phyloP scores from a whole-genome alignment of 1,140 invertebrate species.

The Parapsyche elsis region DNA sequence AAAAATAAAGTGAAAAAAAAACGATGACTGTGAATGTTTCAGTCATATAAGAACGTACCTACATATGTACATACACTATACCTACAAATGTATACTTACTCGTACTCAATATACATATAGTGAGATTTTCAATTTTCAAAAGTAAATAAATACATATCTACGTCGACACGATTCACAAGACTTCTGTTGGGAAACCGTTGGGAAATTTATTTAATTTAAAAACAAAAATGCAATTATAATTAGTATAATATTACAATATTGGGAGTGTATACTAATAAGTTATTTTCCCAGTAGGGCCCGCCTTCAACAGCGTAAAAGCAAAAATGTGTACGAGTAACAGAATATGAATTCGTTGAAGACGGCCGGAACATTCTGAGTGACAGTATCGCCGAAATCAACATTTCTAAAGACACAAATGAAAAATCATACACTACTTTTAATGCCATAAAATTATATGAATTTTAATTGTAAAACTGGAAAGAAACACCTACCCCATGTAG shows the following conservation, averaged over 20 bases:
- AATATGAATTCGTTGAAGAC: background rate
- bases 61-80: background rate
- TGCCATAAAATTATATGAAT: background rate
- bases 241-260: slow-evolving; percentile 2
- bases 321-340: background rate
- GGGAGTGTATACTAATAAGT: background rate
- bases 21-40: slow-evolving; percentile 16
- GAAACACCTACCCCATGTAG: background rate
- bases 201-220: background rate
- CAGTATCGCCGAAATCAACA: background rate
- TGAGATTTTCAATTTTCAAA: background rate
- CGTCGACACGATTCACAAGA: background rate
- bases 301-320: background rate
- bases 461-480: background rate
- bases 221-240: background rate
- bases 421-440: background rate
- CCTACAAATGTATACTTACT: background rate
- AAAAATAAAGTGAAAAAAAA: background rate
- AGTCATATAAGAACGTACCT: background rate
- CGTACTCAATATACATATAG: too few species aligned
- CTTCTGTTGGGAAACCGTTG: background rate
- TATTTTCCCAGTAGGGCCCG: background rate
- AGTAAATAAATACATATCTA: background rate
- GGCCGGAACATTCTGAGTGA: background rate
- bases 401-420: background rate